Conservation (phyloP, 1,140 invertebrate species). For the Ridgeia piscesae region DNA sequence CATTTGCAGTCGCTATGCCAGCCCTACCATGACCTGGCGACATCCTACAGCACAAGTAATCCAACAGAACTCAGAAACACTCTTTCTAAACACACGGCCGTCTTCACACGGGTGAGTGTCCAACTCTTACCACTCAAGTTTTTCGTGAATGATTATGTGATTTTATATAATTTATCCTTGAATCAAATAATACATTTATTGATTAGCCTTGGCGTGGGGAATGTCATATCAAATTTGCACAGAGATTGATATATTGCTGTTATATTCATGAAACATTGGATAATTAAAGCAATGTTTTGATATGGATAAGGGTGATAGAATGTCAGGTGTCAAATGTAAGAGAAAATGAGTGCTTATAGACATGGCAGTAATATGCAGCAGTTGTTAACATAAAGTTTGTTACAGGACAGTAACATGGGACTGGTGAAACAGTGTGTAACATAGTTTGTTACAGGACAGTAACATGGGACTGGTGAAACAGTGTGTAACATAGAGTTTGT, state of each 20-base stretch:
- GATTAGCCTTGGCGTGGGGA: not conserved
- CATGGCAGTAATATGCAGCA: too few relatives aligned
- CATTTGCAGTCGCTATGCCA: conserved; percentile 72
- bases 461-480: too few relatives aligned
- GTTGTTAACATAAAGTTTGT: too few relatives aligned
- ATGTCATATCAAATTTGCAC: not conserved
- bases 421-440: too few relatives aligned
- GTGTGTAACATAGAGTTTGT: too few relatives aligned
- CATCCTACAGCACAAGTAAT: conserved; percentile 76
- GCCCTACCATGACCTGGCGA: conserved; percentile 88
- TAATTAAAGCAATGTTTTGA: too few relatives aligned
- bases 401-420: too few relatives aligned
- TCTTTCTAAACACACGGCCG: conserved; percentile 78
- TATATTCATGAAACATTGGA: too few relatives aligned
- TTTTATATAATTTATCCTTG: not conserved
- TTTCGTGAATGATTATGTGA: not conserved
- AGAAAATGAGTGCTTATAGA: too few relatives aligned
- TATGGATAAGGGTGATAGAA: too few relatives aligned
- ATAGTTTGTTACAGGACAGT: too few relatives aligned
- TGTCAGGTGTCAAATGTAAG: too few relatives aligned
- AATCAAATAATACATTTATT: not conserved
- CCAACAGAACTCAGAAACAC: conserved; percentile 67
- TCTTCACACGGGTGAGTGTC: conserved; percentile 65
- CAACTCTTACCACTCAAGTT: not conserved
- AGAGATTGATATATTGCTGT: not conserved